Base-by-base conservation (phyloP, 2,797 vertebrate species). In the Lophius americanus region DNA sequence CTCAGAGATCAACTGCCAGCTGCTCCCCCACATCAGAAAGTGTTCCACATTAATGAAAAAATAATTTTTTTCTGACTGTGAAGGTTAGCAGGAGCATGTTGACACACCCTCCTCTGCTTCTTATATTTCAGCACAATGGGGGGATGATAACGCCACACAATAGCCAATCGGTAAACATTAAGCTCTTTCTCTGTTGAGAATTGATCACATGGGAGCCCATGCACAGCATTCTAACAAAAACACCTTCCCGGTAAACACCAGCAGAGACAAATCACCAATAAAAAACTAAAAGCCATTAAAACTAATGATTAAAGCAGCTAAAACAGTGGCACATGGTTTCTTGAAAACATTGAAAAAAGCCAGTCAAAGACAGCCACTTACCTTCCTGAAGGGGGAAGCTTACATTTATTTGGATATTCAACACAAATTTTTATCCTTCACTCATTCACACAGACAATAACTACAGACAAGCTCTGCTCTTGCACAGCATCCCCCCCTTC, bases 21-120 rank as follows among this genome's bases (percentile, higher is more conserved):
- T 46, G 38, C 47, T 64, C 6, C 52, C 3, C 6, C 7, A 39
- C 51, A 51, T 64, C 43, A 50, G 13, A 57, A 10, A 46, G 38
- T 42, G 23, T 42, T 44, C 55, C 3, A 1, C 11, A 9, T 10
- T 54, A 56, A 39, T 69, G 9, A 33, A 37, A 60, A 33, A 55
- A 41, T 76, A 81, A 88, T 81, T 85, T 82, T 91, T 92, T 92
- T 89, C 90, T 85, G 79, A 75, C 52, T 66, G 48, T 78, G 66
- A 68, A 60, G 70, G 68, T 58, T 58, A 61, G 55, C 14, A 60
- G 46, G 70, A 79, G 85, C 77, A 78, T 85, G 84, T 83, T 87
- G 90, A 91, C 91, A 91, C 89, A 81, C 91, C 92, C 91, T 90
- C 84, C 51, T 56, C 75, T 33, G 69, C 78, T 73, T 68, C 64